A percentile compares a stretch with the other conserved stretches of the same genome.
phyloP scores from a whole-genome alignment of 2,888 invertebrate genomes.

The Baccha elongata region DNA sequence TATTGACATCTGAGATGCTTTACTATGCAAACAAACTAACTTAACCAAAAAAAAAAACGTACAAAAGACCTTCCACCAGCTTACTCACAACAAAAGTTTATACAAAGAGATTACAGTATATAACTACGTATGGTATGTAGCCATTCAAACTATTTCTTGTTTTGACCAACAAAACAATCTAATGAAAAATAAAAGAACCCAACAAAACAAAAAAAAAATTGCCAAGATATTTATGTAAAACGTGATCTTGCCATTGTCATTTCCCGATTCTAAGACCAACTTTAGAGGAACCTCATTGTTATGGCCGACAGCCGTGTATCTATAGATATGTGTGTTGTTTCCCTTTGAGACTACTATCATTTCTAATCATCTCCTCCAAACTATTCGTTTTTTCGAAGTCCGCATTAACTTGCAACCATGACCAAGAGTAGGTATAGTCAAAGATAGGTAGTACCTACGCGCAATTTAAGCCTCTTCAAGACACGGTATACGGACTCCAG shows the following conservation, averaged over 20 bases:
- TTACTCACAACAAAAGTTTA: neutral
- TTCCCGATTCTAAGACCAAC: conserved; percentile 62
- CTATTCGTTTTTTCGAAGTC: conserved; percentile 44
- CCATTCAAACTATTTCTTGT: conserved; percentile 6
- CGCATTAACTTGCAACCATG: conserved; percentile 47
- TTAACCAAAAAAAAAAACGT: neutral
- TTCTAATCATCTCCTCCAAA: conserved; percentile 54
- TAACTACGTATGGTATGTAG: no score
- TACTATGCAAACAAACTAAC: neutral
- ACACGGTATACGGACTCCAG: neutral
- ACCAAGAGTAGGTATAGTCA: conserved; percentile 39
- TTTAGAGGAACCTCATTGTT: conserved; percentile 25
- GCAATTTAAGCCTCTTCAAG: conserved; percentile 44
- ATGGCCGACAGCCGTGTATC: neutral
- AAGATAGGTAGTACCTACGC: conserved; percentile 10
- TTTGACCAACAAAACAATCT: conserved; percentile 26
- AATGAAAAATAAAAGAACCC: neutral
- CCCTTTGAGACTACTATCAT: conserved; percentile 57
- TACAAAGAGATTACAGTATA: no score
- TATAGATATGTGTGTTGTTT: conserved; percentile 11
- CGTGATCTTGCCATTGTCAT: conserved; percentile 71
- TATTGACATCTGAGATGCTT: conserved; percentile 21
- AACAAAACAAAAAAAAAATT: conserved; percentile 27
- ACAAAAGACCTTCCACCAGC: conserved; percentile 33
- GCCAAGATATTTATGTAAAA: conserved; percentile 63